phyloP scores from a whole-genome alignment of 2,113 vertebrate species.

The Oncorhynchus keta region DNA sequence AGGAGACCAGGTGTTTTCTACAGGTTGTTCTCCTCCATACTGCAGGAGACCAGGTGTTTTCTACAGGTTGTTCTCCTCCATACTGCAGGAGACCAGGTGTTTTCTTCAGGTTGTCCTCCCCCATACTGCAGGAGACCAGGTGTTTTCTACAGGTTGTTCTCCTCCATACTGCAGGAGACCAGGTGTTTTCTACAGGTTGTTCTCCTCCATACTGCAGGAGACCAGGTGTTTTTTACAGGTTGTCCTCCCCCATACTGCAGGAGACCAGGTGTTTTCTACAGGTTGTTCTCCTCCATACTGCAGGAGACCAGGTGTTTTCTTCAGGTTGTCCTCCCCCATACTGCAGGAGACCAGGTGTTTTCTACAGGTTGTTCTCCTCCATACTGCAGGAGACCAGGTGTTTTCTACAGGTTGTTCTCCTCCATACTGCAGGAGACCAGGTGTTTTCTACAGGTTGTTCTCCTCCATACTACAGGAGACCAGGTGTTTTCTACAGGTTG shows the following conservation, averaged over 20 bases:
- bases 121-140: neutral
- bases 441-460: too few relatives aligned
- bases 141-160: neutral
- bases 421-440: too few relatives aligned
- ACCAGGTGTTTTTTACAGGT: neutral
- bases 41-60: too few relatives aligned
- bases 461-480: too few relatives aligned
- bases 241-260: neutral
- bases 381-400: neutral
- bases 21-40: too few relatives aligned
- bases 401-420: neutral
- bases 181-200: neutral
- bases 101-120: neutral
- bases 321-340: neutral
- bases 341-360: too few relatives aligned
- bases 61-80: neutral
- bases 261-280: neutral
- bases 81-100: too few relatives aligned
- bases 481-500: too few relatives aligned
- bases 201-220: too few relatives aligned
- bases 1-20: neutral
- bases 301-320: neutral
- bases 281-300: neutral
- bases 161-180: neutral
- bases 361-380: neutral